Evolutionary conservation across 2,113 vertebrate genomes (phyloP).

Genomic region (Pachypanchax playfairii): DNA sequence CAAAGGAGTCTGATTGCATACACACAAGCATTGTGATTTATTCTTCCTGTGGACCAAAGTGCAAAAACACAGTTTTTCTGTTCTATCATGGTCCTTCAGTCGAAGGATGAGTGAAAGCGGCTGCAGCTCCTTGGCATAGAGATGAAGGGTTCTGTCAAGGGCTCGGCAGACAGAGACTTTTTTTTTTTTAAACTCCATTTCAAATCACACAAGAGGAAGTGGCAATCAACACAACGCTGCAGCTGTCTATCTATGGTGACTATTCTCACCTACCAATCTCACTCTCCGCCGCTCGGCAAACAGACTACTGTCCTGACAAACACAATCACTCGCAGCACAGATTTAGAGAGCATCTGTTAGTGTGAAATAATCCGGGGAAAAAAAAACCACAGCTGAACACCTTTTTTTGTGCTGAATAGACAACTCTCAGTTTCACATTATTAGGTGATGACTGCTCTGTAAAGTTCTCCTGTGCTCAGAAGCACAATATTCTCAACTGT

Average conservation of each 20-base stretch:
- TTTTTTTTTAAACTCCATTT: constrained; percentile 46
- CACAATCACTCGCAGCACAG: constrained; percentile 52
- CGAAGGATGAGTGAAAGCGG: constrained; percentile 22
- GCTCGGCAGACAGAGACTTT: constrained; percentile 23
- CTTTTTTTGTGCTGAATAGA: constrained; percentile 32
- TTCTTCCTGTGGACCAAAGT: constrained; percentile 38
- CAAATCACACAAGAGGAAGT: constrained; percentile 62
- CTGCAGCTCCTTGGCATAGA: constrained; percentile 24
- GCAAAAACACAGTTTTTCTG: constrained; percentile 32
- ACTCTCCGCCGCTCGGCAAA: constrained; percentile 64
- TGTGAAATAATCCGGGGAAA: constrained; percentile 4
- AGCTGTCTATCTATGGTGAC: constrained; percentile 62
- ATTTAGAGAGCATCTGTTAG: constrained; percentile 54
- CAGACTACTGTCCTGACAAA: constrained; percentile 62
- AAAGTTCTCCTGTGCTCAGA: constrained; percentile 23
- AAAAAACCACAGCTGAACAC: constrained; percentile 38
- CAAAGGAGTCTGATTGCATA: constrained; percentile 69
- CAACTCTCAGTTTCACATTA: constrained; percentile 33
- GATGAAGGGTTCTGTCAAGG: constrained; percentile 46
- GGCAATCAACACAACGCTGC: constrained; percentile 55
- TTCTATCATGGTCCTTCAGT: constrained; percentile 30
- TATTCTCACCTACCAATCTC: constrained; percentile 61
- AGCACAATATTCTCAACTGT: constrained; percentile 28
- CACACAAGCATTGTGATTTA: constrained; percentile 32
- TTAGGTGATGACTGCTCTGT: constrained; percentile 39